Base-by-base conservation (phyloP, 1,140 invertebrate genomes). In the Pseudomyrmex pallidus region DNA sequence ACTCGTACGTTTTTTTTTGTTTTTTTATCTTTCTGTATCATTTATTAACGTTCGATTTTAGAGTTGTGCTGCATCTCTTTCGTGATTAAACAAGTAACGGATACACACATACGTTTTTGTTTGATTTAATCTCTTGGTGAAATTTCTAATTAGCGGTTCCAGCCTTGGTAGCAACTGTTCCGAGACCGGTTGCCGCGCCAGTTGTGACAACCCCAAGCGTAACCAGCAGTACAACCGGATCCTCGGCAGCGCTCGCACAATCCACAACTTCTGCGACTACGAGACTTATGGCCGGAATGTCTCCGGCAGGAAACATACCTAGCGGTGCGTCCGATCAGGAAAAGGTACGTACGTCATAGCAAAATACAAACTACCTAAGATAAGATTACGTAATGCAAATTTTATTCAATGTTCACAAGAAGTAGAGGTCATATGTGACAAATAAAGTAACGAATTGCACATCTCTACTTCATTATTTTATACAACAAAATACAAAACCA, bases 281-380 rank as follows among this genome's bases (percentile, higher is more conserved):
- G 0, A 89, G 94, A 82, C 84, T 94, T 13, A 93, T 94, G 92
- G 93, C 94, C 59, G 95, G 95, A 20, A 93, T 95, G 91, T 95
- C 95, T 50, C 92, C 95, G 13, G 95, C 95, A 13, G 96, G 96
- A 88, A 96, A 96, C 20, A 95, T 97, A 89, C 96, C 96, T 22
- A 96, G 96, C 66, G 96, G 97, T 90, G 96, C 97, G 67, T 96
- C 97, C 0, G 98, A 98, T 93, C 97, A 98, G 94, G 98, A 98
- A 93, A 98, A 99, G 95, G 97, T 97, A 94, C 12, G 97, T 97
- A 94, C 10, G 56, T 84, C 35, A 3, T 8, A 25, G 4, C 73
- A 44, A 73, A 25, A 72, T 80, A 77, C 5, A 35, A 35, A 35
- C 35, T 35, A 35, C 35, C 35, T n/a, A n/a, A n/a, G 35, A 35